Conservation (phyloP, 2,888 invertebrate genomes). For the Gymnosoma rotundatum region DNA sequence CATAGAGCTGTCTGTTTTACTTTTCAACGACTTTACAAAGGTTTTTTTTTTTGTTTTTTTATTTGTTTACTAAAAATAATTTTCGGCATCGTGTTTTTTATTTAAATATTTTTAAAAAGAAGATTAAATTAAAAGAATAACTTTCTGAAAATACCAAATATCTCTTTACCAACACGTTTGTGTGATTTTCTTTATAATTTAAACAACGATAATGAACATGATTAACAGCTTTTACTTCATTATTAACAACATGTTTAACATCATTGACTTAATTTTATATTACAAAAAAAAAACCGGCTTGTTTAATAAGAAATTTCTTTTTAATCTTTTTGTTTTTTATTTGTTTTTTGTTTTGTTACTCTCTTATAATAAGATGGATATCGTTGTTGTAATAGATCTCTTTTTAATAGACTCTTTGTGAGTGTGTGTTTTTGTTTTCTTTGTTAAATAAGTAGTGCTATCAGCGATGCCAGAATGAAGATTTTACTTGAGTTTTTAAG, state of each 20-base stretch:
- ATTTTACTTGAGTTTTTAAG: no score
- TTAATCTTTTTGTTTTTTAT: conserved; percentile 35
- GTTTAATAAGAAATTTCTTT: conserved; percentile 46
- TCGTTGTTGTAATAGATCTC: no score
- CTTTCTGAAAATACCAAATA: no score
- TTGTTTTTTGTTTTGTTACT: not conserved
- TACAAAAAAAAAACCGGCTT: conserved; percentile 45
- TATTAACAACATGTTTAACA: conserved; percentile 19
- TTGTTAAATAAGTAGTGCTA: not conserved
- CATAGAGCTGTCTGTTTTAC: no score
- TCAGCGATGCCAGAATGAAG: no score
- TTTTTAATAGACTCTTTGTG: conserved; percentile 14
- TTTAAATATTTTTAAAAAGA: no score
- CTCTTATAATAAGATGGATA: conserved; percentile 3
- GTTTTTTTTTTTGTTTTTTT: no score
- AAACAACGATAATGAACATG: not conserved
- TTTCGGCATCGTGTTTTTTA: no score
- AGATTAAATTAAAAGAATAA: no score
- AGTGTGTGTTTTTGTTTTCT: not conserved
- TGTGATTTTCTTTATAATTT: not conserved
- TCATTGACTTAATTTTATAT: conserved; percentile 51
- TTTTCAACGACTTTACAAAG: no score
- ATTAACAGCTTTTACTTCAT: not conserved
- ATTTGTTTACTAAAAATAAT: no score
- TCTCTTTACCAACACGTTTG: not conserved